These are phyloP conservation scores for Athripsodes cinereus DNA, from an alignment of 2,888 invertebrate species.

Conservation along the genomic window DNA sequence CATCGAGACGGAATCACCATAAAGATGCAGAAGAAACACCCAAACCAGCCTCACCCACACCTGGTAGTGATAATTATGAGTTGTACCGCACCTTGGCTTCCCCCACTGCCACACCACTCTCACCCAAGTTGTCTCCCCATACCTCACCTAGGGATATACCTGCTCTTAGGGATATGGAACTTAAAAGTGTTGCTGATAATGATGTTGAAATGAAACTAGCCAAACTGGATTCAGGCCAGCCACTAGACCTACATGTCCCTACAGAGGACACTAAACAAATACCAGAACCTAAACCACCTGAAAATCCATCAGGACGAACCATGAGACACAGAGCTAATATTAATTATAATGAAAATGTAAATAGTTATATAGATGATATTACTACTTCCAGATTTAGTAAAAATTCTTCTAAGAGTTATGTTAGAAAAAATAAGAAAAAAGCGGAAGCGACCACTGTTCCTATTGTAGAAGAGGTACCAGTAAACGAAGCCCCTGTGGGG, in stretches of 20 bases:
- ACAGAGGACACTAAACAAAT: constrained; percentile 4
- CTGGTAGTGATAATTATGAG: constrained; percentile 47
- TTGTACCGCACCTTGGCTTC: constrained; percentile 50
- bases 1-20: constrained; percentile 47
- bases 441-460: constrained; percentile 30
- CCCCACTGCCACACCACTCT: constrained; percentile 6
- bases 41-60: constrained; percentile 43
- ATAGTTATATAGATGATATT: constrained; percentile 45
- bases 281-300: constrained; percentile 43
- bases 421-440: constrained; percentile 41
- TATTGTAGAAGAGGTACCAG: constrained; percentile 34
- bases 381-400: constrained; percentile 42
- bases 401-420: constrained; percentile 32
- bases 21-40: constrained; percentile 32
- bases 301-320: constrained; percentile 38
- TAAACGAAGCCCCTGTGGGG: background rate
- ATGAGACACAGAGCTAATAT: constrained; percentile 46
- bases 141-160: background rate
- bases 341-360: constrained; percentile 53
- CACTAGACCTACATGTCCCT: constrained; percentile 10
- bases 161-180: constrained; percentile 17
- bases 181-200: constrained; percentile 3
- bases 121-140: constrained; percentile 7
- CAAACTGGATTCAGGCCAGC: constrained; percentile 18
- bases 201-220: constrained; percentile 24